Evolutionary conservation across 2,113 vertebrate genomes (phyloP).

Genomic region (Cisticola juncidis): DNA sequence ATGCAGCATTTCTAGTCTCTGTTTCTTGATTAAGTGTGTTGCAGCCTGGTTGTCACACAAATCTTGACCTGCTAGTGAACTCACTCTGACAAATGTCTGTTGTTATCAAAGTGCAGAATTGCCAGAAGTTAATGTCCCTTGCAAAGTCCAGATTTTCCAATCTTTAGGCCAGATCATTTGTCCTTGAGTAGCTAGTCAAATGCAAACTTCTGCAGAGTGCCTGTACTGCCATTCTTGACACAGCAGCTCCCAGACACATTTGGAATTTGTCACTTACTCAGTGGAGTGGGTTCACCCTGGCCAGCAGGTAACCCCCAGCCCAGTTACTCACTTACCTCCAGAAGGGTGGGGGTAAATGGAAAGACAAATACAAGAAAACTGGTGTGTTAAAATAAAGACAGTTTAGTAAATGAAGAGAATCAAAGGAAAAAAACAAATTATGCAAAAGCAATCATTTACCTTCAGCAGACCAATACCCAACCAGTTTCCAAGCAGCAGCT

Average conservation of each 20-base stretch:
- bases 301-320: neutral
- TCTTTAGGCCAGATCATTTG: neutral
- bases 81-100: neutral
- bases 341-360: neutral
- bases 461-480: neutral
- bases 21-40: neutral
- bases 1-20: neutral
- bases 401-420: neutral
- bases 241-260: neutral
- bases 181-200: neutral
- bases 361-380: neutral
- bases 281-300: neutral
- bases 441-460: neutral
- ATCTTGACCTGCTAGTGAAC: neutral
- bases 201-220: neutral
- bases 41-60: neutral
- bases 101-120: neutral
- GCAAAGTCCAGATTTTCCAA: slow-evolving; percentile 26
- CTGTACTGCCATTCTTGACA: neutral
- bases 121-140: slow-evolving; percentile 22
- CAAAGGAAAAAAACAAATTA: rapidly evolving
- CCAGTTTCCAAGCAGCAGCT: neutral
- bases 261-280: neutral
- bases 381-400: neutral
- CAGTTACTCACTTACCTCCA: neutral